Conservation (phyloP, 2,888 invertebrate genomes). For the Cantharis lateralis region DNA sequence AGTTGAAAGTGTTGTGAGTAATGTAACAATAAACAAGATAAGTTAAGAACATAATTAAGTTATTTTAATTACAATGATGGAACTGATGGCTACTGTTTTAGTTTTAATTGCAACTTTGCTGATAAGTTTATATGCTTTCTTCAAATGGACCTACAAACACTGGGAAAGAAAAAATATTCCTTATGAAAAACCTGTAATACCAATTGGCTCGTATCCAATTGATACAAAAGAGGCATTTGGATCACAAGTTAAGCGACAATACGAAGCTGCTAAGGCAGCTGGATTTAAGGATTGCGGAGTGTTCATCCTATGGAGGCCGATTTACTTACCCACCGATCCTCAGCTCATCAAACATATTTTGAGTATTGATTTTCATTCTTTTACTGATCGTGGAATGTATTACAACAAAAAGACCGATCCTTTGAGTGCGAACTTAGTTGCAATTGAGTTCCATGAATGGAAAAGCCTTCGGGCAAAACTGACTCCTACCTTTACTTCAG, state of each 20-base stretch:
- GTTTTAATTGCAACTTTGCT: neutral
- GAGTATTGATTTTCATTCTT: neutral
- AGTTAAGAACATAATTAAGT: too few species aligned
- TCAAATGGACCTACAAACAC: conserved; percentile 35
- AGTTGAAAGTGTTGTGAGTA: too few species aligned
- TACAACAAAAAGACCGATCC: neutral
- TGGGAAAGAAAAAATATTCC: conserved; percentile 43
- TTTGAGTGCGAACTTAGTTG: neutral
- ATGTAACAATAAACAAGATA: too few species aligned
- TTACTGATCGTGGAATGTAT: neutral
- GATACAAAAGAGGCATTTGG: conserved; percentile 7
- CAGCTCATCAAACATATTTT: neutral
- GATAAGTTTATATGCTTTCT: conserved; percentile 3
- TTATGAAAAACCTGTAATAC: conserved; percentile 39
- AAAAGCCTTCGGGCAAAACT: conserved; percentile 21
- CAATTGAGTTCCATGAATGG: neutral
- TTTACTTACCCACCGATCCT: neutral
- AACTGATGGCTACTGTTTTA: neutral
- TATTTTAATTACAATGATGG: too few species aligned
- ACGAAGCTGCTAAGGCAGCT: neutral
- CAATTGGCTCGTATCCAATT: conserved; percentile 40
- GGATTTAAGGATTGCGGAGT: neutral
- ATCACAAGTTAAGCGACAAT: conserved; percentile 20
- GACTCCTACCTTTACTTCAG: conserved; percentile 34
- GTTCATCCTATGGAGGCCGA: neutral